Conservation (phyloP, 2,113 vertebrate genomes). For the Trematocara variabile region DNA sequence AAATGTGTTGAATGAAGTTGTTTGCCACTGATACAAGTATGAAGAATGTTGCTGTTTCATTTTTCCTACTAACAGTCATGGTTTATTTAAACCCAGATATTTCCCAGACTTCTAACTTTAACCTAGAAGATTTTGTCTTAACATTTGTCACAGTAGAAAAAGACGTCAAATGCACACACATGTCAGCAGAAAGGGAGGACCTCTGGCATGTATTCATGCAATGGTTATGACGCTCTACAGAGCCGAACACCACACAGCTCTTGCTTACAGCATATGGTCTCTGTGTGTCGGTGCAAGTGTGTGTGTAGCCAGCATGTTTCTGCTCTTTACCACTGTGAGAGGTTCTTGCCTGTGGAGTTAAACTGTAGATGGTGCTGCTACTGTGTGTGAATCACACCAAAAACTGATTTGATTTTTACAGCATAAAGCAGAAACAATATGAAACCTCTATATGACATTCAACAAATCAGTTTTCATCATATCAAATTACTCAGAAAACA, state of each 20-base stretch:
- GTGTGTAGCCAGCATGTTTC: not conserved
- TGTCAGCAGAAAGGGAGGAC: slow-evolving; percentile 24
- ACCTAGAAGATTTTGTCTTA: not conserved
- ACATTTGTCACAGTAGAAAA: not conserved
- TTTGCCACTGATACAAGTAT: not conserved
- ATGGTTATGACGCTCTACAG: slow-evolving; percentile 23
- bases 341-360: slow-evolving; percentile 12
- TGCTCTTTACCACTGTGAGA: slow-evolving; percentile 4
- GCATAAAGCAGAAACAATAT: not conserved
- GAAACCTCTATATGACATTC: not conserved
- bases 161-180: not conserved
- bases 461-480: not conserved
- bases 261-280: slow-evolving; percentile 46
- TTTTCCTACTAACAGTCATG: not conserved
- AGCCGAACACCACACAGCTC: slow-evolving; percentile 5
- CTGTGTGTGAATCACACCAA: not conserved
- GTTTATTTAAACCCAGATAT: not conserved
- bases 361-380: not conserved
- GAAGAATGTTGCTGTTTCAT: accelerated
- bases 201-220: slow-evolving; percentile 30
- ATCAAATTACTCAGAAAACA: not conserved
- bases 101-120: not conserved
- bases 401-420: not conserved
- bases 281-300: not conserved
- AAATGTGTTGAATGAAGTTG: accelerated